Conservation (phyloP, 2,797 vertebrate species). For the Synanceia verrucosa region DNA sequence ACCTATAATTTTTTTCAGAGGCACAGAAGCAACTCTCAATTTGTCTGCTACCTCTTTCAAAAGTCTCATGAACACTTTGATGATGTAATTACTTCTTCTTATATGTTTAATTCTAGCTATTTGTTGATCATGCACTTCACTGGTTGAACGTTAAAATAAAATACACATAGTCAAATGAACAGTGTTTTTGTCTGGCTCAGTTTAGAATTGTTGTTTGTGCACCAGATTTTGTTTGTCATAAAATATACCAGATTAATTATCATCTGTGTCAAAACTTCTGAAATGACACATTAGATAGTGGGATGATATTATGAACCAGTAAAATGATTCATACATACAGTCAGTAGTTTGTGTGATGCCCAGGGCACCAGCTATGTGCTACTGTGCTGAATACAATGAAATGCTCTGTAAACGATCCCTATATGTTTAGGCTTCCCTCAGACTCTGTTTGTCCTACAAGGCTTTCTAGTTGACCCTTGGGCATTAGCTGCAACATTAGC, state of each 20-base stretch:
- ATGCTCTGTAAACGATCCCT: constrained; percentile 68
- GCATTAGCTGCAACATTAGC: constrained; percentile 74
- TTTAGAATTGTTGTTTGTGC: constrained; percentile 26
- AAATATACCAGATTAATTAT: constrained; percentile 18
- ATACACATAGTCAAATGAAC: constrained; percentile 21
- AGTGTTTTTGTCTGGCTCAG: constrained; percentile 15
- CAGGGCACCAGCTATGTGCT: constrained; percentile 37
- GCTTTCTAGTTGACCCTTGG: constrained; percentile 63
- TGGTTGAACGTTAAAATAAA: constrained; percentile 59
- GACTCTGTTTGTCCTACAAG: constrained; percentile 74
- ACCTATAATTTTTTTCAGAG: constrained; percentile 72
- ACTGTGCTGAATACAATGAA: constrained; percentile 59
- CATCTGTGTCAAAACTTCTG: constrained; percentile 16
- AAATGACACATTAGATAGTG: constrained; percentile 18
- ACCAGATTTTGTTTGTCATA: constrained; percentile 19
- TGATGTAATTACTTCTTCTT: constrained; percentile 51
- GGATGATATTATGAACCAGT: constrained; percentile 15
- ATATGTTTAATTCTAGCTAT: constrained; percentile 60
- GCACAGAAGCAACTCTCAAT: constrained; percentile 81
- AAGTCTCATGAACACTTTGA: constrained; percentile 57
- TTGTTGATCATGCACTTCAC: constrained; percentile 75
- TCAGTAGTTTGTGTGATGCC: constrained; percentile 38
- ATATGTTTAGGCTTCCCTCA: constrained; percentile 74
- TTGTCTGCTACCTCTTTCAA: constrained; percentile 77
- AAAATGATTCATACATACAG: constrained; percentile 14